A percentile compares a stretch with the other conserved stretches of the same genome.
Conservation (phyloP, 2,797 vertebrate genomes). For the Hylomyscus alleni region DNA sequence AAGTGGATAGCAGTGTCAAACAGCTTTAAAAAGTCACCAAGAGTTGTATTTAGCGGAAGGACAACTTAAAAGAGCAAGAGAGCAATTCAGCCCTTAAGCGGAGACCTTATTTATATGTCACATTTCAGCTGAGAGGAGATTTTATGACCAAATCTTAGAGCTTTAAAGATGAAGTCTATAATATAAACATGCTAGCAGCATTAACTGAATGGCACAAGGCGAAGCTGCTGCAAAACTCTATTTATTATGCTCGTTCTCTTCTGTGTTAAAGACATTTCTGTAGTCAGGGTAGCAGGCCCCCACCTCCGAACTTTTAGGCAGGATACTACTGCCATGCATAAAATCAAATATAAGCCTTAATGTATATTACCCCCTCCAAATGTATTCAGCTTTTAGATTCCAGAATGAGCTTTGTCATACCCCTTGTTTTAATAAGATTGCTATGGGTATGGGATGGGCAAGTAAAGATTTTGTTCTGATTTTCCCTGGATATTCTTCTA, state of each 20-base stretch:
- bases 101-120: conserved; percentile 77
- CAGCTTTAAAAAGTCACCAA: conserved; percentile 62
- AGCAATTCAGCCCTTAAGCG: conserved; percentile 73
- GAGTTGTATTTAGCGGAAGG: conserved; percentile 49
- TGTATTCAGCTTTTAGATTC: conserved; percentile 43
- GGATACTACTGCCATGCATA: background rate
- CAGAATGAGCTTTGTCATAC: background rate
- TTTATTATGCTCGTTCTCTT: conserved; percentile 67
- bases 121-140: conserved; percentile 74
- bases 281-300: conserved; percentile 14
- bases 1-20: conserved; percentile 33
- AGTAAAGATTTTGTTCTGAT: background rate
- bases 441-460: background rate
- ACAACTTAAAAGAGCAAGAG: conserved; percentile 73
- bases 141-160: conserved; percentile 78
- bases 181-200: conserved; percentile 69
- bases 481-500: background rate
- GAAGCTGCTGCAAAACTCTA: background rate
- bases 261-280: conserved; percentile 25
- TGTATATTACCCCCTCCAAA: background rate
- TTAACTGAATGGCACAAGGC: conserved; percentile 65
- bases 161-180: conserved; percentile 75
- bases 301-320: conserved; percentile 18
- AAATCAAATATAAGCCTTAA: conserved; percentile 34
- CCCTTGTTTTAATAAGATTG: conserved; percentile 4